Percentiles rank a stretch among this genome's conserved stretches.
Evolutionary conservation across 1,140 invertebrate genomes (phyloP).

Genomic region (Listronotus oregonensis): DNA sequence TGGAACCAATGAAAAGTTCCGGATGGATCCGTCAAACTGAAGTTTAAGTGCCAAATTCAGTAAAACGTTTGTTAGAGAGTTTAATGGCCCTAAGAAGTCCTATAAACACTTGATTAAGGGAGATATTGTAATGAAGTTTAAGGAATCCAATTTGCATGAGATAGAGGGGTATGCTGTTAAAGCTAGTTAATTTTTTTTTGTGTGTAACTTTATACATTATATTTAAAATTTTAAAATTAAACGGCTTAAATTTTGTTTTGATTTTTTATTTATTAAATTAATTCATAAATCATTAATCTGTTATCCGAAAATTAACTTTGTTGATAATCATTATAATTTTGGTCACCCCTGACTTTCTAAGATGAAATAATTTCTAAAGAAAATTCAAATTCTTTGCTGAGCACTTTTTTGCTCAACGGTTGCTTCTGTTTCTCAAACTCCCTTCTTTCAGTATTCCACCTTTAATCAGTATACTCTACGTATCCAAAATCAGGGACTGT

Average conservation of each 20-base stretch:
- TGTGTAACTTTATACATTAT: not conserved
- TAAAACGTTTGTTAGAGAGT: slow-evolving; percentile 35
- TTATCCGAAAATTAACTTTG: too few species aligned
- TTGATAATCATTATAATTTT: too few species aligned
- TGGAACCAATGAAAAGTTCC: slow-evolving; percentile 43
- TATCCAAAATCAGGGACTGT: too few species aligned
- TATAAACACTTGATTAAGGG: slow-evolving; percentile 51
- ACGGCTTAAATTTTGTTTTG: not conserved
- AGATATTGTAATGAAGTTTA: slow-evolving; percentile 48
- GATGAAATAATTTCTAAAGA: too few species aligned
- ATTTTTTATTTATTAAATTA: too few species aligned
- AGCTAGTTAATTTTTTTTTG: not conserved
- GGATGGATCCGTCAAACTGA: slow-evolving; percentile 43
- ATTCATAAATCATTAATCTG: too few species aligned
- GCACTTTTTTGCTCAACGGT: too few species aligned
- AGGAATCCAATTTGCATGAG: slow-evolving; percentile 48
- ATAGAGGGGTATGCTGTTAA: slow-evolving; percentile 46
- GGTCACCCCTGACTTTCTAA: too few species aligned
- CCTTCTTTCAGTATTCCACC: too few species aligned
- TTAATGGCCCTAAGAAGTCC: slow-evolving; percentile 40
- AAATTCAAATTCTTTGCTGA: too few species aligned
- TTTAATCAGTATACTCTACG: too few species aligned
- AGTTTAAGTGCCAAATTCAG: slow-evolving; percentile 47
- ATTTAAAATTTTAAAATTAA: not conserved
- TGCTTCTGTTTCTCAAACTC: too few species aligned